Percentiles rank a stretch among this genome's conserved stretches.
Conservation (phyloP, 2,888 invertebrate genomes). For the Branchellion lobata region DNA sequence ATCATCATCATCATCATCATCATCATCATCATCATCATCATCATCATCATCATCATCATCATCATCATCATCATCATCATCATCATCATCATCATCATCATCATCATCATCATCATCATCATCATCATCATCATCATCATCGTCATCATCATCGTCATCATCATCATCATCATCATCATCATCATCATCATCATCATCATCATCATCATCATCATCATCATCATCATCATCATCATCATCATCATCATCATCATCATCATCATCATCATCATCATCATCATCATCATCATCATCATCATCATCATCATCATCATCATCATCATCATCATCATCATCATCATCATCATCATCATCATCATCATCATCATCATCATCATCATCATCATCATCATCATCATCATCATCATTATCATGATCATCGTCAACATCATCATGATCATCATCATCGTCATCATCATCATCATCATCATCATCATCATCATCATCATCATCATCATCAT, state of each 20-base stretch:
- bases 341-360: conserved; percentile 26
- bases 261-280: conserved; percentile 11
- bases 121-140: too few relatives aligned
- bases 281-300: neutral
- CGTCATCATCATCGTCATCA: too few relatives aligned
- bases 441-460: conserved; percentile 6
- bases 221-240: conserved; percentile 28
- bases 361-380: conserved; percentile 9
- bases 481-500: neutral
- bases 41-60: too few relatives aligned
- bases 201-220: neutral
- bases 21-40: too few relatives aligned
- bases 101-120: too few relatives aligned
- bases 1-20: too few relatives aligned
- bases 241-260: conserved; percentile 27
- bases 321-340: conserved; percentile 28
- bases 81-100: too few relatives aligned
- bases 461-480: conserved; percentile 29
- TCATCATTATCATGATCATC: conserved; percentile 18
- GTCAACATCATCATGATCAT: conserved; percentile 28
- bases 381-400: conserved; percentile 22
- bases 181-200: neutral
- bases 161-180: too few relatives aligned
- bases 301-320: neutral
- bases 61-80: too few relatives aligned